Percentiles rank a stretch among this genome's conserved stretches.
These are phyloP conservation scores for Pseudonaja textilis DNA, from an alignment of 2,113 vertebrate species.

Conservation along the genomic window DNA sequence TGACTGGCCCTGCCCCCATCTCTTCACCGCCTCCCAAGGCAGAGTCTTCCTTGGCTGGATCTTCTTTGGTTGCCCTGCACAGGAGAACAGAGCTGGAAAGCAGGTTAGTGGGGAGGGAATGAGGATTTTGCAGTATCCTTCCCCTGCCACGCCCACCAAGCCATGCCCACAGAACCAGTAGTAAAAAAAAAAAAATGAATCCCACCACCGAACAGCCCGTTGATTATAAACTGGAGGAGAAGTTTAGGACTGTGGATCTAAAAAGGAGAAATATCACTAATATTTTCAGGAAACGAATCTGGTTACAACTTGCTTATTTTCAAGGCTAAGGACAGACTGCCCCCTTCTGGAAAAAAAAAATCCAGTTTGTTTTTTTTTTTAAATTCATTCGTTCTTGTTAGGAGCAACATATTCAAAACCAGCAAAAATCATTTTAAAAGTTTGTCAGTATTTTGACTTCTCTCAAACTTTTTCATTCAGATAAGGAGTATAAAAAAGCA, in stretches of 20 bases:
- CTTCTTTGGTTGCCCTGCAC: too few relatives aligned
- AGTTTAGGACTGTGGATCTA: not conserved
- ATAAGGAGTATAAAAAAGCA: not conserved
- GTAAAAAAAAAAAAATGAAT: too few relatives aligned
- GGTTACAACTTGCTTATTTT: not conserved
- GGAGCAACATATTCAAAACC: not conserved
- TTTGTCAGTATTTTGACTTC: not conserved
- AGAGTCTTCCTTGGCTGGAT: too few relatives aligned
- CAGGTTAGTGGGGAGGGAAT: too few relatives aligned
- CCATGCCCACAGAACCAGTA: too few relatives aligned
- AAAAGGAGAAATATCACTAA: not conserved
- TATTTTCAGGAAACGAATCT: fast-evolving
- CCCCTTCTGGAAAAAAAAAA: slow-evolving; percentile 48
- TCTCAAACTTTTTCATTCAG: not conserved
- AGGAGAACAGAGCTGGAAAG: too few relatives aligned
- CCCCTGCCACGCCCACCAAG: too few relatives aligned
- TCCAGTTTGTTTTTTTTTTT: not conserved
- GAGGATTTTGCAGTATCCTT: too few relatives aligned
- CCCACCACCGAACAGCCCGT: too few relatives aligned
- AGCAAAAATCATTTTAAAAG: not conserved
- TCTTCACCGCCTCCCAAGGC: too few relatives aligned
- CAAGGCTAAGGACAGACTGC: slow-evolving; percentile 48
- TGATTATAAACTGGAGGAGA: not conserved
- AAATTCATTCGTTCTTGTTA: not conserved
- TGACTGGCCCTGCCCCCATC: too few relatives aligned